These are phyloP conservation scores for Bradypodion pumilum DNA, from an alignment of 2,797 vertebrate species.

Conservation along the genomic window DNA sequence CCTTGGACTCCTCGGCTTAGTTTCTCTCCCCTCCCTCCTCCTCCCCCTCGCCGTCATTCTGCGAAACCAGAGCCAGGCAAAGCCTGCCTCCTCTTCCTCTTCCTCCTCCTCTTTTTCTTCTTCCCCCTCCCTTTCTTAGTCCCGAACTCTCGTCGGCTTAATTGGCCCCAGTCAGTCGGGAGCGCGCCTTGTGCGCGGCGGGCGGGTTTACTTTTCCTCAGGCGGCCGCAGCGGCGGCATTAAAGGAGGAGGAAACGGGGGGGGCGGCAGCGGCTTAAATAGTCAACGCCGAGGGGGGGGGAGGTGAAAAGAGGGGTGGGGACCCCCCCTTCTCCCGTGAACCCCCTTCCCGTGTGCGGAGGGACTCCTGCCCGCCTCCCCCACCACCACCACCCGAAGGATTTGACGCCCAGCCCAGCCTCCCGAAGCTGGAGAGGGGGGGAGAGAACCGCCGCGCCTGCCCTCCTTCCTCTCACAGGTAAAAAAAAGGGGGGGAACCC, in stretches of 20 bases:
- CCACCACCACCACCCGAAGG: background rate
- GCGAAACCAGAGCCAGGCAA: background rate
- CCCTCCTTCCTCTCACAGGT: slow-evolving; percentile 28
- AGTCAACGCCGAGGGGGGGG: slow-evolving; percentile 12
- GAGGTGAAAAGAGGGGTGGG: slow-evolving; percentile 31
- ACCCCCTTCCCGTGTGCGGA: no score
- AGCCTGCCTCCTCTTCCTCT: background rate
- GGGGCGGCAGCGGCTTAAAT: slow-evolving; percentile 36
- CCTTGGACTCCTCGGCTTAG: slow-evolving; percentile 1
- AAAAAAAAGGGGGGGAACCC: background rate
- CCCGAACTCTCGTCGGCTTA: slow-evolving; percentile 59
- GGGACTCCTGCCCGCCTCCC: slow-evolving; percentile 17
- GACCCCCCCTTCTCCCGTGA: no score
- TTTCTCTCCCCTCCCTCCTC: slow-evolving; percentile 29
- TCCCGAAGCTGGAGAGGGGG: slow-evolving; percentile 24
- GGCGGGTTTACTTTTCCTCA: slow-evolving; percentile 68
- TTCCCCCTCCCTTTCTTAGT: background rate
- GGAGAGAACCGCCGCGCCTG: slow-evolving; percentile 33
- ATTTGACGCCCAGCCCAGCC: slow-evolving; percentile 49
- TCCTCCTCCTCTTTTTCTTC: slow-evolving; percentile 29
- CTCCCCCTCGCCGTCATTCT: slow-evolving; percentile 8
- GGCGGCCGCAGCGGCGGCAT: slow-evolving; percentile 49
- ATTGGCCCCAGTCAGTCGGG: slow-evolving; percentile 61
- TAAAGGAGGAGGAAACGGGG: slow-evolving; percentile 34
- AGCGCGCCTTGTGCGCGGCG: slow-evolving; percentile 46